Evolutionary conservation across 2,888 invertebrate species (phyloP), one percentile per base, ranked within the genome.

Genomic region (Metacarcinus magister): DNA sequence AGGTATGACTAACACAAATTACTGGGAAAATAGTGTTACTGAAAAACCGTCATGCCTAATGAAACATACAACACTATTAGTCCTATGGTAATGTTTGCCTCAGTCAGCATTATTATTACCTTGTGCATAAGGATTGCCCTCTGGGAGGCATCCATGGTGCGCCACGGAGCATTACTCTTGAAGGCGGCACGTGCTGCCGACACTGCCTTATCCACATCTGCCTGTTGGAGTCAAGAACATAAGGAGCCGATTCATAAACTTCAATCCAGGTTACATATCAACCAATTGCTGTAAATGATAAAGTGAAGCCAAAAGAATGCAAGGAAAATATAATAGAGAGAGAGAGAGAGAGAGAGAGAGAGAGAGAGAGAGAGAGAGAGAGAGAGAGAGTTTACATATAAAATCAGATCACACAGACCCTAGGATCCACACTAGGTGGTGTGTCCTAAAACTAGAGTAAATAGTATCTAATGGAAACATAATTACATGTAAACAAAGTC

Each of bases 201-300:
- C 13, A 98, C 98, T n/a, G 98, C 98, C 94, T 97, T 97, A 97
- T 98, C 98, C 19, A 98, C 97, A 97, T 98, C 98, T 93, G 97
- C 98, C 98, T 98, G 97, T 92, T 39, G 13, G 39, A 39, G 19
- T 39, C 10, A 87, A 39, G 39, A 32, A 87, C 19, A 87, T 2
- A 16, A 39, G 13, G 16, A 39, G 39, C 87, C 39, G 87, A 16
- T 39, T 2, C n/a, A n/a, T 1, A 87, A 16, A 39, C 32, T 32
- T 87, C 87, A 87, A 13, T 13, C 10, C 16, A 39, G 10, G 75
- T 16, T 16, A 67, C 67, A n/a, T 39, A 87, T 39, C 82, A 32
- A 39, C 23, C 16, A 87, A 13, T 16, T 2, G 10, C 2, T 39
- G 32, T 2, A 87, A 75, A 75, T 75, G 5, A 75, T 28, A 7